These are phyloP conservation scores for Bolinopsis microptera DNA, from an alignment of 37 sponge, comb jelly and placozoan genomes.

Conservation along the genomic window DNA sequence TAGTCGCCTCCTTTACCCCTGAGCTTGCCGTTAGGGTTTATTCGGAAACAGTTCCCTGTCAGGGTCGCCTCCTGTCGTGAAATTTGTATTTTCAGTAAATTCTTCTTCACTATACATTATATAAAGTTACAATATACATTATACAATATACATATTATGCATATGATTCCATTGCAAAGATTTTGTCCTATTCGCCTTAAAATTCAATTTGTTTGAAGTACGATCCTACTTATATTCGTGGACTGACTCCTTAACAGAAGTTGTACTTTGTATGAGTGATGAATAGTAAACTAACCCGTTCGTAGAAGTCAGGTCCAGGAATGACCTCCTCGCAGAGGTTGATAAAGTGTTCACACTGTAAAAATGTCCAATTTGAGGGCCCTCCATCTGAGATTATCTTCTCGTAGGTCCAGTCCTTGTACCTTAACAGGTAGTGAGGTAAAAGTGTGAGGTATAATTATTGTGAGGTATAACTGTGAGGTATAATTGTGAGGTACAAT, in stretches of 20 bases:
- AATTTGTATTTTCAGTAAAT: neutral
- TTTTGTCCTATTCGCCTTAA: no score
- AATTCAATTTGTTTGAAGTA: no score
- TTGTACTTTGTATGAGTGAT: no score
- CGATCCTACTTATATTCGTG: no score
- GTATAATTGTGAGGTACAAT: no score
- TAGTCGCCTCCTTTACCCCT: slow-evolving; percentile 36
- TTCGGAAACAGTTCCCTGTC: slow-evolving; percentile 36
- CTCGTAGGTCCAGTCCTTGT: slow-evolving; percentile 12
- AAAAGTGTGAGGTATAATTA: neutral
- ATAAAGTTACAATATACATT: no score
- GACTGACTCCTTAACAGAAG: no score
- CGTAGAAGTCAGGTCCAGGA: neutral
- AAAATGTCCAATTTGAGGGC: slow-evolving; percentile 1
- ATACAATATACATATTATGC: no score
- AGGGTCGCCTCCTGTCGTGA: neutral
- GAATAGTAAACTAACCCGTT: neutral
- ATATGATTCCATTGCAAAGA: no score
- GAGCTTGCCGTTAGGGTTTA: slow-evolving; percentile 16
- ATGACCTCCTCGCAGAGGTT: slow-evolving; percentile 26
- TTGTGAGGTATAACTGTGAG: no score
- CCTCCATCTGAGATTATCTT: slow-evolving; percentile 19
- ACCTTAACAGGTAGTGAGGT: neutral
- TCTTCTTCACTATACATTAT: no score
- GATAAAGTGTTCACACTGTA: neutral